Conservation (phyloP, 2,113 vertebrate genomes). For the Nannospalax galili region DNA sequence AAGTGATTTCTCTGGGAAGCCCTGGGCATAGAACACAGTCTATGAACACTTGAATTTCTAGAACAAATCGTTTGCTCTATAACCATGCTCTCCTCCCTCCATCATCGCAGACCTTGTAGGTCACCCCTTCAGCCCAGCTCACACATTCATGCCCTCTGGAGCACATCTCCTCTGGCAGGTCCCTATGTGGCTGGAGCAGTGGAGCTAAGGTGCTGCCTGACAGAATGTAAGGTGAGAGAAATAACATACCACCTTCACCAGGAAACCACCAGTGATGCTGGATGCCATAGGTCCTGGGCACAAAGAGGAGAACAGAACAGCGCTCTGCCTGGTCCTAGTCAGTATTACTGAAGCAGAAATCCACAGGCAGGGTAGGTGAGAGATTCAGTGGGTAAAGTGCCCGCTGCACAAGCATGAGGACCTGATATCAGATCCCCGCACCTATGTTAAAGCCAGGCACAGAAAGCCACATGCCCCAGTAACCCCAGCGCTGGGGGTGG, state of each 20-base stretch:
- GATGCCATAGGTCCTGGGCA: not conserved
- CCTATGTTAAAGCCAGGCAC: not conserved
- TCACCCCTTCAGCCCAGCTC: not conserved
- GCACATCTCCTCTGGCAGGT: not conserved
- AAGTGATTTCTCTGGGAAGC: not conserved
- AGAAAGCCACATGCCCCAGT: not conserved
- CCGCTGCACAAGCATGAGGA: not conserved
- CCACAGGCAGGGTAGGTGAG: not conserved
- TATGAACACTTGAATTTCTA: too few relatives aligned
- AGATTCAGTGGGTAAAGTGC: not conserved
- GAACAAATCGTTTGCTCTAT: not conserved
- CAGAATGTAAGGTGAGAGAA: not conserved
- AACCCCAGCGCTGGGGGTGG: not conserved
- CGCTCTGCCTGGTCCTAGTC: slow-evolving; percentile 37
- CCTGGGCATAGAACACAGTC: fast-evolving
- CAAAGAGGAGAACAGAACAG: not conserved
- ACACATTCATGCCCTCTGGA: too few relatives aligned
- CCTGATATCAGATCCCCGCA: not conserved
- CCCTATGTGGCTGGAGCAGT: not conserved
- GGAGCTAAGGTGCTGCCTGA: not conserved
- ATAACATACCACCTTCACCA: not conserved
- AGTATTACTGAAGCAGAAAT: slow-evolving; percentile 21
- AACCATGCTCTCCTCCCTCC: not conserved
- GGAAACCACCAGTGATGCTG: not conserved
- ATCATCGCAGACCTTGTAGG: not conserved